Evolutionary conservation across 2,113 vertebrate species (phyloP), one percentile per base, ranked within the genome.

Genomic region (Triplophysa rosa): DNA sequence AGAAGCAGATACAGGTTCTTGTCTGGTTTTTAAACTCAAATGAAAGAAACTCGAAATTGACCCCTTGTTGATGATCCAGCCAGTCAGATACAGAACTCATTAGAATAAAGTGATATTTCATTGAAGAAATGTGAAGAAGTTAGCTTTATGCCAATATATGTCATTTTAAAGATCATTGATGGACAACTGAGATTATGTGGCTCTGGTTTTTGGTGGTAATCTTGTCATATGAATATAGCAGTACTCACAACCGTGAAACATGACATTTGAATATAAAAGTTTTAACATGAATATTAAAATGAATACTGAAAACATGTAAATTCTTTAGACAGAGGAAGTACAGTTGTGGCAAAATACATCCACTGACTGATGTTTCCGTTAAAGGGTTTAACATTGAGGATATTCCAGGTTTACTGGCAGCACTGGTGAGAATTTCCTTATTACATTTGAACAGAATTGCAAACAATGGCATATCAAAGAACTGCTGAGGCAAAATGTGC

Each of bases 341-440:
- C 3, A 73, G 19, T 45, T 23, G 45, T 65, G 68, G 64, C 1
- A 24, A 67, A 67, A 80, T 17, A 67, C 12, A 52, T 68, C 58
- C 66, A 75, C 21, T 29, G 42, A 75, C 14, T 78, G 82, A 80
- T 72, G 24, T 84, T 86, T 84, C 85, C 78, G 19, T 62, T 61
- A 21, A 9, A 49, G 33, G 65, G 56, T 58, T 80, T 26, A 79
- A 77, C 0, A 42, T 12, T 61, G 63, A 65, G 78, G 83, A 78
- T 77, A 78, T 82, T 82, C 77, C 77, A 70, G 33, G 71, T 82
- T 86, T 86, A 84, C 82, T 67, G 80, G 77, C 77, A 84, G 23
- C 59, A 54, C 26, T 59, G 59, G 42, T 63, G 78, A 66, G 71
- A 24, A 37, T 77, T 86, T 84, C 80, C 73, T 72, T 73, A 67